Percentiles rank a stretch among this genome's conserved stretches.
Conservation (phyloP, 2,888 invertebrate genomes). For the Brachycybe producta region DNA sequence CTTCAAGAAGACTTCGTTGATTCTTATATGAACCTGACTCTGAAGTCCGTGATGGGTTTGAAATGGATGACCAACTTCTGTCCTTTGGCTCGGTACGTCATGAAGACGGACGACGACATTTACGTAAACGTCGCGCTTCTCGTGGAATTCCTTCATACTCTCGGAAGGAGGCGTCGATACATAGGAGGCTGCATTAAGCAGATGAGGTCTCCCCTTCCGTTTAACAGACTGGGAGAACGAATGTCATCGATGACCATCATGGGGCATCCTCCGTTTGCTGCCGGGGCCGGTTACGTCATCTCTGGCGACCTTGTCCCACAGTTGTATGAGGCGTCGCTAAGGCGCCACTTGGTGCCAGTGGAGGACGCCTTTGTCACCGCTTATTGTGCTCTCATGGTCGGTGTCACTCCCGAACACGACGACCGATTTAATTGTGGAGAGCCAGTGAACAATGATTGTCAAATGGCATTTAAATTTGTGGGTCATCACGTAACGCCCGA, state of each 20-base stretch:
- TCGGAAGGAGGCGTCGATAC: background rate
- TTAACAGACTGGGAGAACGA: constrained; percentile 18
- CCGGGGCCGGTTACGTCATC: constrained; percentile 34
- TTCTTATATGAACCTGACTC: constrained; percentile 70
- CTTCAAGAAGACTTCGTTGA: constrained; percentile 72
- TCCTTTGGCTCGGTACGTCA: constrained; percentile 20
- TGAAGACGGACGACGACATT: constrained; percentile 22
- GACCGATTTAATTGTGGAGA: constrained; percentile 26
- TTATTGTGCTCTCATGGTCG: constrained; percentile 23
- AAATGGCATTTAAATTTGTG: constrained; percentile 23
- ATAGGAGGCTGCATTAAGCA: constrained; percentile 25
- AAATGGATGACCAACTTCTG: constrained; percentile 65
- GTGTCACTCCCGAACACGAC: constrained; percentile 22
- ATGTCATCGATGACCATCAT: constrained; percentile 19
- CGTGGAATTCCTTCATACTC: constrained; percentile 11
- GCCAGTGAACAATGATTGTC: constrained; percentile 23
- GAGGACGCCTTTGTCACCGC: constrained; percentile 35
- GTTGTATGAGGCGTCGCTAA: constrained; percentile 27
- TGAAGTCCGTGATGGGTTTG: constrained; percentile 71
- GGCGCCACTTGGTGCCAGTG: constrained; percentile 25
- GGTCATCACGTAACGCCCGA: constrained; percentile 25
- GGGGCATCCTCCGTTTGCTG: constrained; percentile 31
- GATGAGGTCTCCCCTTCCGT: constrained; percentile 21
- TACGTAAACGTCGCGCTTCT: constrained; percentile 20
- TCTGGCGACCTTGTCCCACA: constrained; percentile 26